Percentiles rank a stretch among this genome's conserved stretches.
These are phyloP conservation scores for Passer montanus DNA, from an alignment of 2,113 vertebrate species.

Conservation along the genomic window DNA sequence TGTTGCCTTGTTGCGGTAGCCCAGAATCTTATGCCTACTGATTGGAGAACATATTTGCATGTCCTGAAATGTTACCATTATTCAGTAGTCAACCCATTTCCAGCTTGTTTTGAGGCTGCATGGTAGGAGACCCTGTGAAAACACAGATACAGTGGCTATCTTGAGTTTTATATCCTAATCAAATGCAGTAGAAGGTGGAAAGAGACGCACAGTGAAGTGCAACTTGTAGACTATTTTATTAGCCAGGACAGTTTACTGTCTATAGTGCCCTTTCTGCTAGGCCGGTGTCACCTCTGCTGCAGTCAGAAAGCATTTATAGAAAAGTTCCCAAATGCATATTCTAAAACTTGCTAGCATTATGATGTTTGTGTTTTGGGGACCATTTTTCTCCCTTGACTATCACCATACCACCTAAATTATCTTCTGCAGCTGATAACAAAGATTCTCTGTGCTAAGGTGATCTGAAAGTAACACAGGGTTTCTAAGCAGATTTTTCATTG, in stretches of 20 bases:
- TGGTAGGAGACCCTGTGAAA: neutral
- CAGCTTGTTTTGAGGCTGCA: neutral
- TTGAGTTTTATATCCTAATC: neutral
- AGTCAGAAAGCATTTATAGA: neutral
- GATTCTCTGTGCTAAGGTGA: neutral
- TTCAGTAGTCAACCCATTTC: neutral
- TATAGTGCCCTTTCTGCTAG: neutral
- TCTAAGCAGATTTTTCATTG: neutral
- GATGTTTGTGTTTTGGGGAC: neutral
- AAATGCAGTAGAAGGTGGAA: neutral
- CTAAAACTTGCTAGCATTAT: neutral
- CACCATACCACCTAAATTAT: neutral
- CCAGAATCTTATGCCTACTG: neutral
- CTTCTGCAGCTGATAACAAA: neutral
- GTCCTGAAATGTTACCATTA: neutral
- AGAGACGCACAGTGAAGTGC: neutral
- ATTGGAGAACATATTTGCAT: neutral
- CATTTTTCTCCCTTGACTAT: neutral
- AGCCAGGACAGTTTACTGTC: neutral
- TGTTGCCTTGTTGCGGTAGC: neutral
- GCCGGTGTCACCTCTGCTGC: neutral
- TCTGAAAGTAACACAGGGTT: neutral
- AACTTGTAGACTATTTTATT: neutral
- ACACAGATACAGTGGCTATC: neutral
- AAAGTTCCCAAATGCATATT: neutral